Base-by-base conservation (phyloP, 2,888 invertebrate species). In the Metalampra italica region DNA sequence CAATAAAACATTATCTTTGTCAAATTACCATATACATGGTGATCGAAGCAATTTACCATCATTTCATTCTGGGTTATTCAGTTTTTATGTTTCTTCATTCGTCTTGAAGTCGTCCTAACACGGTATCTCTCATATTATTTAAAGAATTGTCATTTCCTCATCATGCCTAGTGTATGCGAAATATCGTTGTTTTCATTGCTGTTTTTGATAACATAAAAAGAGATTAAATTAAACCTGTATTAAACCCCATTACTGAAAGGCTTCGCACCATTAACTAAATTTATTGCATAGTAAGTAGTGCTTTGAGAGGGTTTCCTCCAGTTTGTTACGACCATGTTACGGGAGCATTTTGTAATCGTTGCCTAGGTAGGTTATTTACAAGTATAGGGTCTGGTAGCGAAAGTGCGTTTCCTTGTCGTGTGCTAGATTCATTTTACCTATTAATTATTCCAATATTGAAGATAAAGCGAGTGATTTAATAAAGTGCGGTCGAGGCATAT, bases 351-450 rank as follows among this genome's bases (percentile, higher is more conserved):
- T 51, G 56, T 56, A 58, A 54, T 55, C 53, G 50, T 59, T 57
- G 53, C 49, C 47, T 54, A 55, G 54, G 62, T 63, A 22, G 22
- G 22, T 65, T 57, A 60, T 66, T 54, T 51, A 52, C 49, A 50
- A 48, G 52, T 50, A 52, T 52, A 46, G 53, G 54, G 39, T 47
- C 57, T 41, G 48, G 55, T 42, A 54, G 61, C 55, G 63, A 65
- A 65, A 75, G 73, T 71, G 58, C 58, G 53, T 68, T 73, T 71
- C 64, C 71, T 67, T 65, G 66, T 74, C 61, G 56, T 58, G 64
- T 59, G 64, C 66, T 62, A 61, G 62, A 58, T 67, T 62, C 54
- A 64, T 62, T 65, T 71, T 62, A 66, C 55, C 55, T 55, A 66
- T 66, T 68, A 70, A 68, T 69, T 70, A 69, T 64, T 61, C 53